These are phyloP conservation scores for Napeogenes sylphis DNA, from an alignment of 2,888 invertebrate genomes.

Conservation along the genomic window DNA sequence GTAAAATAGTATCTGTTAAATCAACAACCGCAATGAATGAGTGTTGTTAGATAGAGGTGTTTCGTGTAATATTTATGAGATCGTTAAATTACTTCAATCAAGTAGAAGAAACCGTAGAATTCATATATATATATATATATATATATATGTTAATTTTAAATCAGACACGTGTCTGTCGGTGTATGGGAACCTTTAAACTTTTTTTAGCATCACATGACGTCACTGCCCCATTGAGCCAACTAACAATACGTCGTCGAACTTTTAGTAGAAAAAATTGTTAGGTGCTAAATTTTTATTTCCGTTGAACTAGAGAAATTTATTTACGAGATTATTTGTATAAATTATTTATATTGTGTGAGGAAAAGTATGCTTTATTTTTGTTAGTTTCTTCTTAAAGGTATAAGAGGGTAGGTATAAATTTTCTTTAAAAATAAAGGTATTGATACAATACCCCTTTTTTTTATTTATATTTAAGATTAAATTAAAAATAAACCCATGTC, in stretches of 20 bases:
- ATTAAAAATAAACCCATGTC: background rate
- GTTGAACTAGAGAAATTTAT: background rate
- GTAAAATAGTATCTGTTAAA: too few relatives aligned
- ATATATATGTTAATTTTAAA: background rate
- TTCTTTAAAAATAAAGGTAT: too few relatives aligned
- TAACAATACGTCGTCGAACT: slow-evolving; percentile 30
- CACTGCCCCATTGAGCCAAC: slow-evolving; percentile 40
- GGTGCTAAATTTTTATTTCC: slow-evolving; percentile 7
- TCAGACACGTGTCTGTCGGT: slow-evolving; percentile 4
- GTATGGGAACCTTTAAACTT: slow-evolving; percentile 29
- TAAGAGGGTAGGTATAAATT: too few relatives aligned
- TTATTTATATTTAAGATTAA: background rate
- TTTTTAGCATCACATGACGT: slow-evolving; percentile 49
- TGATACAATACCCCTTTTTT: too few relatives aligned
- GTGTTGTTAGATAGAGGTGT: too few relatives aligned
- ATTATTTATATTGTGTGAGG: too few relatives aligned
- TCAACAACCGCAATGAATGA: too few relatives aligned
- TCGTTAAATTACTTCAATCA: slow-evolving; percentile 1
- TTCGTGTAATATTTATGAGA: background rate
- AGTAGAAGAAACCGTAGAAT: background rate
- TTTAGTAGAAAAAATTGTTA: slow-evolving; percentile 11
- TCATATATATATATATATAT: background rate
- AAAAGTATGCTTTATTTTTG: background rate
- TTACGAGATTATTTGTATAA: background rate
- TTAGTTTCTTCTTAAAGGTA: too few relatives aligned